Conservation (phyloP, 2,888 invertebrate genomes). For the Clitarchus hookeri region DNA sequence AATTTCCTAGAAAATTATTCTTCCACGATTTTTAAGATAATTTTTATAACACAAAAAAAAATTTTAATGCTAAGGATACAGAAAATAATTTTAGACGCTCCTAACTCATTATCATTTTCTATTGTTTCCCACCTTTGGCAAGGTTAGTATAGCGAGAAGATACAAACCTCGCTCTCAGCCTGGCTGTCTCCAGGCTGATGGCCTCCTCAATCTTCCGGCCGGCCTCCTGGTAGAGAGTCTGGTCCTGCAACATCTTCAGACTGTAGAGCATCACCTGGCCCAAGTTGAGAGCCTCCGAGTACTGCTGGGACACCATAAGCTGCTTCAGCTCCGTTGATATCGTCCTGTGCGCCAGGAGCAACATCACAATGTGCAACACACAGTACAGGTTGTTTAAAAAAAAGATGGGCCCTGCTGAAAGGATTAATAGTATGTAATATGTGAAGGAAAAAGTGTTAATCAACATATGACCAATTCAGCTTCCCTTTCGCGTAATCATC, state of each 20-base stretch:
- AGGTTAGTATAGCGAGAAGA: neutral
- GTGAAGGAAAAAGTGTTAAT: too few species aligned
- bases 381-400: neutral
- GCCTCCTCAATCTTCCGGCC: constrained; percentile 27
- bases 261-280: constrained; percentile 32
- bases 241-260: constrained; percentile 33
- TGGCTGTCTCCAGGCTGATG: constrained; percentile 12
- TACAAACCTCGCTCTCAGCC: neutral
- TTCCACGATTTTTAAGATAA: too few species aligned
- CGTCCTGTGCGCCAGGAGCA: neutral
- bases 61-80: too few species aligned
- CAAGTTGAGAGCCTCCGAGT: constrained; percentile 30
- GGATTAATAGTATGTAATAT: neutral
- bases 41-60: too few species aligned
- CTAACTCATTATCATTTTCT: too few species aligned
- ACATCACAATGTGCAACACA: too few species aligned
- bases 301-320: constrained; percentile 33
- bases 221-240: constrained; percentile 31
- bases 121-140: too few species aligned
- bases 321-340: constrained; percentile 31
- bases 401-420: neutral
- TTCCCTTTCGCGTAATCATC: neutral
- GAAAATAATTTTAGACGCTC: too few species aligned
- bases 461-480: too few species aligned
- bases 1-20: too few species aligned